Base-by-base conservation (phyloP, 37 sponge, comb jelly and placozoan species). In the Petrosia ficiformis region DNA sequence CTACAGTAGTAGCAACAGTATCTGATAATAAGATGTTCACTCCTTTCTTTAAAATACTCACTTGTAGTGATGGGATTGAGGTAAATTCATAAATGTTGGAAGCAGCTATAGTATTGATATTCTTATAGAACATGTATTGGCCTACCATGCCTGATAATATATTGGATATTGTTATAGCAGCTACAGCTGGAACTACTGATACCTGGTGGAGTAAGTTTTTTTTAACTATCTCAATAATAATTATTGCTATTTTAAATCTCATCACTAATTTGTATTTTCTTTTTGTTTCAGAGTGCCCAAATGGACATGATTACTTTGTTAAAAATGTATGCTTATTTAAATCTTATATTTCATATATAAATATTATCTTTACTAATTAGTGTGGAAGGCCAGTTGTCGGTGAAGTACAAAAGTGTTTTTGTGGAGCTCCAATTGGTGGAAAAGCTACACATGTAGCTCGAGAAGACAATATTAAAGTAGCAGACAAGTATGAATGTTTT, bases 281-380 rank as follows among this genome's bases (percentile, higher is more conserved):
- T n/a, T n/a, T n/a, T n/a, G n/a, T n/a, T n/a, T 26, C n/a, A 61
- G 63, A 61, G 26, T 61, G 63, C 63, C 63, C 63, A n/a, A 61
- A 61, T 61, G 63, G 63, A 61, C 63, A 61, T n/a, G 28, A n/a
- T n/a, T 61, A 61, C 26, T 61, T 61, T 61, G 63, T 61, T 8
- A 24, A 61, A 61, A 22, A 61, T 61, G 63, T 61, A 61, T n/a
- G 63, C n/a, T n/a, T n/a, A 26, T 61, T 26, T 6, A 22, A n/a
- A n/a, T n/a, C n/a, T n/a, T n/a, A n/a, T n/a, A n/a, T n/a, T n/a
- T n/a, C n/a, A n/a, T n/a, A n/a, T n/a, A n/a, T n/a, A n/a, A n/a
- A n/a, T n/a, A n/a, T n/a, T n/a, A n/a, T n/a, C n/a, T n/a, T 61
- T 61, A 26, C 6, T 6, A 26, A 6, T 26, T 22, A 61, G 63